A percentile compares a stretch with the other conserved stretches of the same genome.
phyloP scores from a whole-genome alignment of 2,113 vertebrate species.

The Hyperopisus bebe region DNA sequence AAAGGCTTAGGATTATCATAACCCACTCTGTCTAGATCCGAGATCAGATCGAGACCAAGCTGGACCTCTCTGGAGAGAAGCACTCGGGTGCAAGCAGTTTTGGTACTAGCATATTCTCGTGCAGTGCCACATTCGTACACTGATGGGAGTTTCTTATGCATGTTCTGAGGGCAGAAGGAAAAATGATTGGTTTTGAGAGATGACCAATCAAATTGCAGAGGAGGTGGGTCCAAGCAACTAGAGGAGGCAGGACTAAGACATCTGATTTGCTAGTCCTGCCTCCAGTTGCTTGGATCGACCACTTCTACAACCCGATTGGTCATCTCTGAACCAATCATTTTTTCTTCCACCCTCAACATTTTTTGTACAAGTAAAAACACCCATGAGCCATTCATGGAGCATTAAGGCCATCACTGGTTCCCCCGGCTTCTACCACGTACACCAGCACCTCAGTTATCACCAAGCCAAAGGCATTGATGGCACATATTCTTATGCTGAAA shows the following conservation, averaged over 20 bases:
- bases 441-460: neutral
- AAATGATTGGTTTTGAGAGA: no score
- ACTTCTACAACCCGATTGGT: no score
- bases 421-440: neutral
- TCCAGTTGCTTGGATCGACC: no score
- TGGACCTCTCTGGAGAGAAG: neutral
- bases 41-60: neutral
- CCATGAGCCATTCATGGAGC: neutral
- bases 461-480: neutral
- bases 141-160: no score
- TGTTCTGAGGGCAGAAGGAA: no score
- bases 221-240: no score
- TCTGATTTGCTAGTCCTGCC: no score
- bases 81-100: neutral
- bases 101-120: neutral
- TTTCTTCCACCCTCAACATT: no score
- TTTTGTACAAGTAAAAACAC: no score
- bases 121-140: neutral
- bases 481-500: neutral
- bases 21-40: neutral
- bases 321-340: no score
- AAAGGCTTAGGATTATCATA: neutral
- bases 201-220: no score
- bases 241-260: no score
- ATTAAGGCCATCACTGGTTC: neutral